A percentile compares a stretch with the other conserved stretches of the same genome.
phyloP scores from a whole-genome alignment of 1,140 invertebrate species.

The Ceratina calcarata region DNA sequence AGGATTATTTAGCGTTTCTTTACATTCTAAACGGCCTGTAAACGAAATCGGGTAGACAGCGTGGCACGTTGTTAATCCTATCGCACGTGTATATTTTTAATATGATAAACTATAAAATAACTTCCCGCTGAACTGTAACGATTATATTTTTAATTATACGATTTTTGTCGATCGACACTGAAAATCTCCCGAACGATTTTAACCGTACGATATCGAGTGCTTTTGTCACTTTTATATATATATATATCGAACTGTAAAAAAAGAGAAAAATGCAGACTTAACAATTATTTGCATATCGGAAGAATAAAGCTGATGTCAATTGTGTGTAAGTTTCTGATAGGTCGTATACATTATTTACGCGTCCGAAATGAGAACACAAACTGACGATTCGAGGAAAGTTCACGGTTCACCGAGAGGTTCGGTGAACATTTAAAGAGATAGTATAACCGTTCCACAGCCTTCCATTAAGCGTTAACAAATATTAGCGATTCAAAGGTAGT shows the following conservation, averaged over 20 bases:
- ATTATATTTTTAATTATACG: constrained; percentile 43
- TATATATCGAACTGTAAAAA: too few species aligned
- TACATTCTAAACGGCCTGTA: constrained; percentile 4
- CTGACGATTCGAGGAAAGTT: too few species aligned
- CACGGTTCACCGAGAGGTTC: too few species aligned
- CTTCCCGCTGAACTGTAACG: constrained; percentile 30
- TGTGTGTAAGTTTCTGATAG: constrained; percentile 29
- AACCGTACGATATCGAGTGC: constrained; percentile 15
- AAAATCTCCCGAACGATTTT: constrained; percentile 5
- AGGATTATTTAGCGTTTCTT: too few species aligned
- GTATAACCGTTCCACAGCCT: neutral
- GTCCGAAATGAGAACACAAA: neutral
- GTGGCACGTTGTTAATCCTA: constrained; percentile 40
- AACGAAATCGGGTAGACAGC: neutral
- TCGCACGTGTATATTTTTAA: constrained; percentile 31
- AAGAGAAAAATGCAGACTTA: too few species aligned
- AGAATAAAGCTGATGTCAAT: constrained; percentile 27
- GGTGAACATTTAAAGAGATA: too few species aligned
- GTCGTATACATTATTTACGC: neutral
- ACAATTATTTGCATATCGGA: constrained; percentile 33
- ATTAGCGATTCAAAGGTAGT: constrained; percentile 22
- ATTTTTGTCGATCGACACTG: constrained; percentile 27
- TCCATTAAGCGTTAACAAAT: constrained; percentile 33
- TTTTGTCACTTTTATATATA: neutral
- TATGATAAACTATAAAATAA: constrained; percentile 15